Conservation (phyloP, 2,113 vertebrate genomes). For the Aptenodytes forsteri region DNA sequence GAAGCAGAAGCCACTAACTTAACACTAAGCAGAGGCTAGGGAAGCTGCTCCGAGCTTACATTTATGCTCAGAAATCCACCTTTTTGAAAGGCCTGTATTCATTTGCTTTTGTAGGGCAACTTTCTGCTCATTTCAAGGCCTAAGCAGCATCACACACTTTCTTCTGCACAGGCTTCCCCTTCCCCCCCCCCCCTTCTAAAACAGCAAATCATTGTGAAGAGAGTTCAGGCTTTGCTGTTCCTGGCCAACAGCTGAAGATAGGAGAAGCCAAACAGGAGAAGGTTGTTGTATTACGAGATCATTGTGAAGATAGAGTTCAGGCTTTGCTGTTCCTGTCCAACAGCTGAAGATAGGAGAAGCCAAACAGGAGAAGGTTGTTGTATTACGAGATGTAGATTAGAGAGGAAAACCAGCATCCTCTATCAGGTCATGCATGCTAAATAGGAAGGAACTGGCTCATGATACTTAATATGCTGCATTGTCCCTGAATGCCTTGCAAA, state of each 20-base stretch:
- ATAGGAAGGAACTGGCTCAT: background rate
- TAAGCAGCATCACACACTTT: background rate
- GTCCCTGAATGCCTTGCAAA: background rate
- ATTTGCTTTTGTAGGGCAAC: background rate
- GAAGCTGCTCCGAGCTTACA: background rate
- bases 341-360: background rate
- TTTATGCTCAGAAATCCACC: background rate
- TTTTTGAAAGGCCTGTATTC: background rate
- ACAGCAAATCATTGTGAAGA: background rate
- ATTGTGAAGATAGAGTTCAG: background rate
- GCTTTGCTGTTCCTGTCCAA: background rate
- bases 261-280: background rate
- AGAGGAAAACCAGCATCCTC: background rate
- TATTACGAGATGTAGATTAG: background rate
- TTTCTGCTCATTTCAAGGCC: background rate
- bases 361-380: constrained; percentile 12
- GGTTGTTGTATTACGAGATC: background rate
- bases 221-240: background rate
- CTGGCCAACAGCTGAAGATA: background rate
- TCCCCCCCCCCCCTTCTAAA: background rate
- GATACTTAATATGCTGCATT: background rate
- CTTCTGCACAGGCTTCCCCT: background rate
- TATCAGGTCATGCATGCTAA: background rate
- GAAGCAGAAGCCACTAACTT: background rate
- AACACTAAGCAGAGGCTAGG: background rate